Conservation (phyloP, 2,888 invertebrate species). For the Tridacna gigas region DNA sequence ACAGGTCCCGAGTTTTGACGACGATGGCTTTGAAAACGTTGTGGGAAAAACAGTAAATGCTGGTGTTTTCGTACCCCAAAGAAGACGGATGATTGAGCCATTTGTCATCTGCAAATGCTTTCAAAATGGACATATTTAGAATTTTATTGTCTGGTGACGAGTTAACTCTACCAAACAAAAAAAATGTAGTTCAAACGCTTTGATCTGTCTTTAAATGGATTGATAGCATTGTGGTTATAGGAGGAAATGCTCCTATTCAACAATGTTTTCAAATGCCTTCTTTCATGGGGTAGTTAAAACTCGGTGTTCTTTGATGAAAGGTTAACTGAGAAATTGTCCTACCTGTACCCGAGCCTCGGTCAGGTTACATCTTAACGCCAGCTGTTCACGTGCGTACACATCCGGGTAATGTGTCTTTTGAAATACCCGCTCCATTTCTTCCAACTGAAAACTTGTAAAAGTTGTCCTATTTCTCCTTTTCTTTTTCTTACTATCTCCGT, state of each 20-base stretch:
- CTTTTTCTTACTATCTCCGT: slow-evolving; percentile 80
- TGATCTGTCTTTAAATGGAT: too few relatives aligned
- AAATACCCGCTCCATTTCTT: slow-evolving; percentile 85
- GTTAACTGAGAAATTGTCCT: not conserved
- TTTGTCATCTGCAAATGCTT: too few relatives aligned
- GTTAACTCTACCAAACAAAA: too few relatives aligned
- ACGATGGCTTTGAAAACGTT: too few relatives aligned
- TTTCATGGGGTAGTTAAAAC: not conserved
- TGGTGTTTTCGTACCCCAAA: too few relatives aligned
- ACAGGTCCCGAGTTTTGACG: too few relatives aligned
- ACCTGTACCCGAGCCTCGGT: slow-evolving; percentile 85
- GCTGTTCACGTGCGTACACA: slow-evolving; percentile 85
- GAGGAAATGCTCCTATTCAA: not conserved
- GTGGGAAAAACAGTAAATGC: too few relatives aligned
- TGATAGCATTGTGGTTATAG: not conserved
- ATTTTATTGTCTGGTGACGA: too few relatives aligned
- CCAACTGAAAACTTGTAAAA: slow-evolving; percentile 85
- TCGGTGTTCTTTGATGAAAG: not conserved
- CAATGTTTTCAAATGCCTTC: not conserved
- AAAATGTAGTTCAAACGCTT: too few relatives aligned
- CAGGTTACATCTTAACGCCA: slow-evolving; percentile 83
- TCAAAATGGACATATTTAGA: too few relatives aligned
- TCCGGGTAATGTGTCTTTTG: slow-evolving; percentile 85
- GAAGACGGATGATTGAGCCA: too few relatives aligned
- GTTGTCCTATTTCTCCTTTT: slow-evolving; percentile 84